Percentiles rank a stretch among this genome's conserved stretches.
Evolutionary conservation across 2,888 invertebrate species (phyloP).

Genomic region (Seladonia tumulorum): DNA sequence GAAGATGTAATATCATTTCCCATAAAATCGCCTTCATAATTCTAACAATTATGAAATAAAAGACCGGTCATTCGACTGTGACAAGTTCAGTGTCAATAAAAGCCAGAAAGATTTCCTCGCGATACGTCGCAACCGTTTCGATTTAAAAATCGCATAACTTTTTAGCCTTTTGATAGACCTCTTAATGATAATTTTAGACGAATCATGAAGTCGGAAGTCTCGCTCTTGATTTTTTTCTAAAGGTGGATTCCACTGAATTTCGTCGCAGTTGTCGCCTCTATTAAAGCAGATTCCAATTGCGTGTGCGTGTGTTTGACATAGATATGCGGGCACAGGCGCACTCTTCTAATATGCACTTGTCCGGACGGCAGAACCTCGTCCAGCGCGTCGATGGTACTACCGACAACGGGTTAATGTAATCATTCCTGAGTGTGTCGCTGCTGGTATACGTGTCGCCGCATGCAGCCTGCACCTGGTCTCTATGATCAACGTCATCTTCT

Average conservation of each 20-base stretch:
- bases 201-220: constrained; percentile 24
- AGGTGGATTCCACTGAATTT: constrained; percentile 12
- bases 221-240: constrained; percentile 49
- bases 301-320: constrained; percentile 38
- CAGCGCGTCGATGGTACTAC: constrained; percentile 61
- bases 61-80: too few species aligned
- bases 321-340: constrained; percentile 40
- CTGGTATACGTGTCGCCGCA: constrained; percentile 77
- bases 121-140: too few species aligned
- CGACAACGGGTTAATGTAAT: constrained; percentile 77
- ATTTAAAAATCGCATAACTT: background rate
- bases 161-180: background rate
- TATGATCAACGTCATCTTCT: constrained; percentile 74
- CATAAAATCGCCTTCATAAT: too few species aligned
- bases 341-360: constrained; percentile 45
- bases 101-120: too few species aligned
- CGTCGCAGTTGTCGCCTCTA: constrained; percentile 26
- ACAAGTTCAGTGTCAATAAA: background rate
- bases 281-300: constrained; percentile 25
- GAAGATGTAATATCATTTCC: too few species aligned
- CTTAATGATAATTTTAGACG: constrained; percentile 19
- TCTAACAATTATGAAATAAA: background rate
- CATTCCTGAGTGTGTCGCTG: constrained; percentile 74
- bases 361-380: constrained; percentile 42
- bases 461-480: constrained; percentile 68